These are phyloP conservation scores for Orientallactaga bullata DNA, from an alignment of 2,113 vertebrate genomes.

Conservation along the genomic window DNA sequence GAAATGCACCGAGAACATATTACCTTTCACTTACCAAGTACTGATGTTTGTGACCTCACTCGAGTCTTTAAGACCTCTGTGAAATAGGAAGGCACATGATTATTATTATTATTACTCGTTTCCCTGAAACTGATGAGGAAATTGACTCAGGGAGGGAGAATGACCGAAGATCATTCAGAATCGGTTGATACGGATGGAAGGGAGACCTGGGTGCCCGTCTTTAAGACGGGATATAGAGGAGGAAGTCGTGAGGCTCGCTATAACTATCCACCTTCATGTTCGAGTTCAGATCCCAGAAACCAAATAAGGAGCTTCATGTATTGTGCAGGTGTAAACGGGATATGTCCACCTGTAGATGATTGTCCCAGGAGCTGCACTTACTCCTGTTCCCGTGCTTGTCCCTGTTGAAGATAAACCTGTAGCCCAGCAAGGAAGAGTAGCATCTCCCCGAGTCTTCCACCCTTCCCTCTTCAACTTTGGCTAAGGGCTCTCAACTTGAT, in stretches of 20 bases:
- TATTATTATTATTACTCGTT: not conserved
- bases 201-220: not conserved
- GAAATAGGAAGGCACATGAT: not conserved
- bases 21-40: not conserved
- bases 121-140: not conserved
- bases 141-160: not conserved
- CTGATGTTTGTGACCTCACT: not conserved
- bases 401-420: not conserved
- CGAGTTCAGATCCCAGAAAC: not conserved
- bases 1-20: slow-evolving; percentile 30
- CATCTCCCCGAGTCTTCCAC: not conserved
- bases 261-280: slow-evolving; percentile 17
- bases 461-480: not conserved
- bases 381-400: not conserved
- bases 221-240: not conserved
- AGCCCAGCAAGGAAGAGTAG: not conserved
- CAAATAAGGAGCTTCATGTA: not conserved
- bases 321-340: not conserved
- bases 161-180: not conserved
- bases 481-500: not conserved
- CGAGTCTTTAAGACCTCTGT: slow-evolving; percentile 1
- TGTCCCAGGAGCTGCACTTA: not conserved
- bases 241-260: not conserved
- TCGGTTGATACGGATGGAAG: not conserved
- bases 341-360: not conserved